Evolutionary conservation across 2,888 invertebrate species (phyloP), one percentile per base, ranked within the genome.

Genomic region (Cybosia mesomella): DNA sequence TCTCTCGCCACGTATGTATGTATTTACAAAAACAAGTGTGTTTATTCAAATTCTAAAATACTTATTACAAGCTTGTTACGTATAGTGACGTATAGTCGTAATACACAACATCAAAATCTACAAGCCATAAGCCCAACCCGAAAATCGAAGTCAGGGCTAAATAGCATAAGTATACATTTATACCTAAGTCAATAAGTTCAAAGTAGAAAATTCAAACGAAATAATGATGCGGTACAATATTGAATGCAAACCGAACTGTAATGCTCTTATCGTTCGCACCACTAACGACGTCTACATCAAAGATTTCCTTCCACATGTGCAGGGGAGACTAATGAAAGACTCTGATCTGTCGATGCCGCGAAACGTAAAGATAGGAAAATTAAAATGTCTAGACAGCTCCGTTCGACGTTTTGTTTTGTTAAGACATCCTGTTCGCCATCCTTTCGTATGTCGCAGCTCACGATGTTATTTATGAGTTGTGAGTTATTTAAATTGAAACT

Each of bases 331-430:
- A 92, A 92, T 93, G 92, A 94, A 93, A 91, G 92, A 89, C 83
- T 86, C 88, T 84, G 90, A 92, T 91, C 90, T 84, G 88, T 85
- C 89, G 90, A 92, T 89, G 86, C 83, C 87, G 84, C 83, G 83
- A 87, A 88, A 89, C 87, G 86, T 84, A 86, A 85, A 88, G 92
- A 93, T 93, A 93, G 92, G 93, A 94, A 94, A 94, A 94, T 94
- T 93, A 94, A 94, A 94, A 94, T 88, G 94, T 95, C 94, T 95
- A 94, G 94, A 94, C 94, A 83, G 84, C 87, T 82, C 87, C 79
- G 85, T 83, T 88, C 79, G 85, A 71, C 73, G 72, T 92, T 91
- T 90, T 91, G 90, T 91, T 92, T 89, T 86, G 82, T 84, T 83
- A 83, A 87, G 87, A 86, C 82, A 83, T 81, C 83, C 77, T 74